Conservation (phyloP, 2,888 invertebrate genomes). For the Pseudanteris insignis region DNA sequence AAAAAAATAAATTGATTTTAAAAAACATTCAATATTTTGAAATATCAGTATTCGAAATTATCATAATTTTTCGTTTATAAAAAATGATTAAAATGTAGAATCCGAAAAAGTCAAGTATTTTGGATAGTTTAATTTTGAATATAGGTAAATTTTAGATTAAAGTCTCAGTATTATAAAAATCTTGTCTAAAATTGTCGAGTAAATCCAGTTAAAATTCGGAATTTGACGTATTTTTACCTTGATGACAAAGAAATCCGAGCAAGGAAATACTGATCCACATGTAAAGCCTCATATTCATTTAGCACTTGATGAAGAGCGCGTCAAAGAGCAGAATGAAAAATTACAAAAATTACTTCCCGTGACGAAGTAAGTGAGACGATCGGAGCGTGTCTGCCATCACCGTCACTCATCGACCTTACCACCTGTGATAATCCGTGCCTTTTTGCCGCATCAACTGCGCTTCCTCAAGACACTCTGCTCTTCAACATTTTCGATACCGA, state of each 20-base stretch:
- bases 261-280: constrained; percentile 44
- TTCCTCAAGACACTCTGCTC: constrained; percentile 28
- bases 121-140: too few relatives aligned
- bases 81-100: not conserved
- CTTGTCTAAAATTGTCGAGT: too few relatives aligned
- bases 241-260: constrained; percentile 44
- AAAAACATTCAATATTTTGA: too few relatives aligned
- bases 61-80: too few relatives aligned
- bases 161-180: too few relatives aligned
- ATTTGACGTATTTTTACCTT: constrained; percentile 44
- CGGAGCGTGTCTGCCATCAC: constrained; percentile 58
- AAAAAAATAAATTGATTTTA: too few relatives aligned
- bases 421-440: constrained; percentile 45
- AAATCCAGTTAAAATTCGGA: not conserved
- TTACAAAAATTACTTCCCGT: constrained; percentile 41
- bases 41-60: too few relatives aligned
- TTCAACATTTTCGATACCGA: constrained; percentile 14
- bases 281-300: constrained; percentile 36
- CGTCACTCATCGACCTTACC: constrained; percentile 54
- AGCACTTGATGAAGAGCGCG: constrained; percentile 16
- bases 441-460: constrained; percentile 26
- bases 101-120: not conserved
- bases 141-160: too few relatives aligned
- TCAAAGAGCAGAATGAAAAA: constrained; percentile 15
- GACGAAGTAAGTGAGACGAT: constrained; percentile 41